Base-by-base conservation (phyloP, 1,140 invertebrate genomes). In the Berghia stephanieae region DNA sequence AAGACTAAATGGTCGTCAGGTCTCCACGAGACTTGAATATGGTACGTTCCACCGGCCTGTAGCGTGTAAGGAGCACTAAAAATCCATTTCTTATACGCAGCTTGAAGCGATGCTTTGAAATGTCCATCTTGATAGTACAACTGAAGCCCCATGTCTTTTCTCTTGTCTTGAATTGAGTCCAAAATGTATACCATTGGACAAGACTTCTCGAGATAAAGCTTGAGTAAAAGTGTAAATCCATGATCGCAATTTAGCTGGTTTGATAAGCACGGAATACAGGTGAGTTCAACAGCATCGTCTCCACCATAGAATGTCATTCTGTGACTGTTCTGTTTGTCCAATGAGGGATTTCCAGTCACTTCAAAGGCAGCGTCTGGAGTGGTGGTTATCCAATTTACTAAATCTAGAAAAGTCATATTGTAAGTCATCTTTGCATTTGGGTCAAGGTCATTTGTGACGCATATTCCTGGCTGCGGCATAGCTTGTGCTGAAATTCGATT, bases 391-490 rank as follows among this genome's bases (percentile, higher is more conserved):
- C 34, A 10, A 27, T 80, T 72, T 6, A 34, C 74, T 16, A 72
- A 68, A 18, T 75, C 75, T 38, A 77, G 79, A 16, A 76, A 49
- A 38, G 34, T 68, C 31, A 80, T 67, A 16, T n/a, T 57, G 36
- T 78, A 57, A 21, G 44, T 34, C 76, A 80, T 78, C 21, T 78
- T 78, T 2, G 43, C 24, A 8, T 78, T 46, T 21, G 70, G 77
- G 40, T 81, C 80, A n/a, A 81, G 27, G 40, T 70, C 78, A 5
- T 79, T 74, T 18, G 75, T 66, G 40, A 79, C 73, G 0, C 80
- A 78, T 42, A 60, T 66, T n/a, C 69, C 70, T 18, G 57, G 57
- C 13, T 16, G 10, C 34, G 10, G 57, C 8, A 27, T 16, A 10
- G 57, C 34, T 63, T 16, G 18, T 10, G 57, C 34, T 10, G 57